A percentile compares a stretch with the other conserved stretches of the same genome.
Evolutionary conservation across 1,140 invertebrate genomes (phyloP).

Genomic region (Aethina tumida): DNA sequence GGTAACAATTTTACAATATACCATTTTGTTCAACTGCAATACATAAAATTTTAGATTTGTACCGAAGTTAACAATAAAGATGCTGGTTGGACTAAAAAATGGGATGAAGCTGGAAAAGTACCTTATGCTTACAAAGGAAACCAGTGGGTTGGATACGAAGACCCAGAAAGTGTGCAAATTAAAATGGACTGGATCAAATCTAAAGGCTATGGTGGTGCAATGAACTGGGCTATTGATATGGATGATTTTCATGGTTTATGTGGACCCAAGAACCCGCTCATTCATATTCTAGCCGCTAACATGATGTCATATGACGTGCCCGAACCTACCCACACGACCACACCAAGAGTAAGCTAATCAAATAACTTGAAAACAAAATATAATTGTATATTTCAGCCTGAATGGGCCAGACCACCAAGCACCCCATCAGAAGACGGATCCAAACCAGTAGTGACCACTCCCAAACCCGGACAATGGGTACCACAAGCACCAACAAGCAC

Average conservation of each 20-base stretch:
- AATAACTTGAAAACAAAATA: not conserved
- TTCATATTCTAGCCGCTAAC: constrained; percentile 58
- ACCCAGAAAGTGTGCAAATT: constrained; percentile 64
- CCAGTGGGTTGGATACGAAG: constrained; percentile 90
- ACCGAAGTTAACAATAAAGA: constrained; percentile 55
- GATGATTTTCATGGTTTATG: constrained; percentile 73
- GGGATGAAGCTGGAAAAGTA: constrained; percentile 70
- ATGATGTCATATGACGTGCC: constrained; percentile 69
- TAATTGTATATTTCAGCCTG: constrained; percentile 42
- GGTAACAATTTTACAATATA: constrained; percentile 35
- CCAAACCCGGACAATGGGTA: constrained; percentile 23
- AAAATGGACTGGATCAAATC: constrained; percentile 80
- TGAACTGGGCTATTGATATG: constrained; percentile 87
- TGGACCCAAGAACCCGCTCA: constrained; percentile 60
- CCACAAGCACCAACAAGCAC: constrained; percentile 31
- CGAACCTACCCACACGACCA: constrained; percentile 51
- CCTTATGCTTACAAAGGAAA: constrained; percentile 78
- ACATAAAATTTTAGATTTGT: constrained; percentile 54
- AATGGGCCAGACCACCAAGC: constrained; percentile 58
- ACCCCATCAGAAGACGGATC: constrained; percentile 40
- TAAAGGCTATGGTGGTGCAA: constrained; percentile 73
- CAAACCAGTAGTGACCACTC: constrained; percentile 22
- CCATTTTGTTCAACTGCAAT: not conserved
- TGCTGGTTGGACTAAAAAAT: constrained; percentile 68
- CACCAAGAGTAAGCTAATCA: constrained; percentile 47